Evolutionary conservation across 1,140 invertebrate species (phyloP), one percentile per base, ranked within the genome.

Genomic region (Drosophila bifasciata): DNA sequence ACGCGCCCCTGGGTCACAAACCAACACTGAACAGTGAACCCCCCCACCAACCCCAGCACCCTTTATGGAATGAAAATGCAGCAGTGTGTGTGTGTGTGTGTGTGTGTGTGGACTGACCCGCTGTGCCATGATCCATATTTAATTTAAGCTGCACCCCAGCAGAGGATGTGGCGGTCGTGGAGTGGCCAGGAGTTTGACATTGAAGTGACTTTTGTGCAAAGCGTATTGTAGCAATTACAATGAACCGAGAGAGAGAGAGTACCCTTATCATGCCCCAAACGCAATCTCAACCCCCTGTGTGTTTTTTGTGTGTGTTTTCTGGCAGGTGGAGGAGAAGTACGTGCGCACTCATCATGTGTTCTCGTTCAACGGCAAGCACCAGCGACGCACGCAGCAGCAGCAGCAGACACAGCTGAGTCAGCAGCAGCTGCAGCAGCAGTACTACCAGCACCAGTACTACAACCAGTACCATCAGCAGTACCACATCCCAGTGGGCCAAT

Each of bases 291-390:
- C 41, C 48, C 16, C 57, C 46, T 36, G 28, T n/a, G 17, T 49
- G 49, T 39, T 19, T 3, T n/a, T 15, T 40, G 53, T 15, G 44
- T 15, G 11, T 17, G 25, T 40, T 17, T 46, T 57, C 58, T 45
- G 46, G 68, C 73, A 91, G 91, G 91, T 91, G 56, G 91, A 91
- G 58, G 91, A 91, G 52, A 91, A 88, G 61, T 89, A 71, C 61
- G 78, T 90, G 21, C 91, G 88, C 46, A 91, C 91, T 21, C 90
- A 91, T 73, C 91, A 91, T 48, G 89, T 80, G 9, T 91, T 78
- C 58, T 89, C 90, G 32, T 78, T 90, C 64, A 90, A 73, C 19
- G 77, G 79, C 16, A 91, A 91, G 58, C 86, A 89, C 32, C 79
- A 88, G 71, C 76, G 90, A 6, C 63, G 84, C 55, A 88, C 76